Percentiles rank a stretch among this genome's conserved stretches.
Conservation (phyloP, 2,797 vertebrate genomes). For the Hemitrygon akajei region DNA sequence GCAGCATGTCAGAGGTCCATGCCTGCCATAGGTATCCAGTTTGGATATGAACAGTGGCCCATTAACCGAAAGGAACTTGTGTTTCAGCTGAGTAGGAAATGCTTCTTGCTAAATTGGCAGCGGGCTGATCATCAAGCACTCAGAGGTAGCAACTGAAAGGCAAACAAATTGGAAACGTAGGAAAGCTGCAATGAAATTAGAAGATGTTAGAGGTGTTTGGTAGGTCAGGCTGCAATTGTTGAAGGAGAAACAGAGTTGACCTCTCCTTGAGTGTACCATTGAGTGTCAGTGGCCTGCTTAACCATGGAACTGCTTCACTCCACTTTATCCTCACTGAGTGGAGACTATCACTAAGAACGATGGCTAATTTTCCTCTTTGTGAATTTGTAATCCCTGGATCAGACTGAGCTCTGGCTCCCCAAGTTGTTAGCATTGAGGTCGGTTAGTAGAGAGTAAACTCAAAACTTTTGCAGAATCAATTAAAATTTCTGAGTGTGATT, state of each 20-base stretch:
- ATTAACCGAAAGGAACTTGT: too few species aligned
- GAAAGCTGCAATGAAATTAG: too few species aligned
- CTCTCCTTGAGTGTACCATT: neutral
- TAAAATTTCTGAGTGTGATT: neutral
- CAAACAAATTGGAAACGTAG: too few species aligned
- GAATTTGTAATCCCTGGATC: neutral
- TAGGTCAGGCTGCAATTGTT: too few species aligned
- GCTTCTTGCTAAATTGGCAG: neutral
- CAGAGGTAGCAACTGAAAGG: too few species aligned
- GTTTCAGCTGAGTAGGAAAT: neutral
- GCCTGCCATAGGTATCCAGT: neutral
- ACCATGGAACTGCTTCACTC: neutral
- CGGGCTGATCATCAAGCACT: neutral
- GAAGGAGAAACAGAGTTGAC: too few species aligned
- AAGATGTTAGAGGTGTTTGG: too few species aligned
- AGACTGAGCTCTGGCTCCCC: neutral
- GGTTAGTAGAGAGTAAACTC: too few species aligned
- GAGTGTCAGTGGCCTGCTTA: neutral
- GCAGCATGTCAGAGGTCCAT: neutral
- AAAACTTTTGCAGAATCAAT: neutral
- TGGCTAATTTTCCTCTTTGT: neutral
- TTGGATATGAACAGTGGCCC: neutral
- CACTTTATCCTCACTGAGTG: neutral
- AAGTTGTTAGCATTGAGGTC: neutral
- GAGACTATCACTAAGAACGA: neutral